Conservation (phyloP, 2,113 vertebrate genomes). For the Neomonachus schauinslandi region DNA sequence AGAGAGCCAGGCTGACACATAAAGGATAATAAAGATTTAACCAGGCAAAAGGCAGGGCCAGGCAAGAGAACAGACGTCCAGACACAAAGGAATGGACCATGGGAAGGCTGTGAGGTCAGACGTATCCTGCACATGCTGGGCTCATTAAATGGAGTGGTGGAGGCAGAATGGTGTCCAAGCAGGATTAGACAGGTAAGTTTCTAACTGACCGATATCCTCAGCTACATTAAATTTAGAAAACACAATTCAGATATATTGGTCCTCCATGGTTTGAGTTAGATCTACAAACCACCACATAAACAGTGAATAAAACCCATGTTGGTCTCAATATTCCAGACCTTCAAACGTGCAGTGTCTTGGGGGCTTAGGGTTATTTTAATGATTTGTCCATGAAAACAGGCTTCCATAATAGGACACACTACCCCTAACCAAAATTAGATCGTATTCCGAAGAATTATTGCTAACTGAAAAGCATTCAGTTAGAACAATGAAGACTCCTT, state of each 20-base stretch:
- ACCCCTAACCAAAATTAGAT: slow-evolving; percentile 15
- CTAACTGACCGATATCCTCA: neutral
- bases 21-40: neutral
- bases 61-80: neutral
- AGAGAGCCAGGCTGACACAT: neutral
- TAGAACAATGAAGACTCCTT: neutral
- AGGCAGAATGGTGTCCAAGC: neutral
- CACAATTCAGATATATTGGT: neutral
- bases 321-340: neutral
- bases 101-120: neutral
- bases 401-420: neutral
- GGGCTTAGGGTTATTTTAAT: neutral
- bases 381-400: neutral
- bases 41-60: neutral
- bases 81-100: neutral
- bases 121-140: accelerated
- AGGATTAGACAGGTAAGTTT: neutral
- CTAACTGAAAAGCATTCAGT: neutral
- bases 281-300: neutral
- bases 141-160: neutral
- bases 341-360: neutral
- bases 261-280: neutral
- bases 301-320: neutral
- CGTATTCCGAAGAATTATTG: neutral
- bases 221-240: neutral